These are phyloP conservation scores for Telenomus remus DNA, from an alignment of 1,140 invertebrate genomes.

Conservation along the genomic window DNA sequence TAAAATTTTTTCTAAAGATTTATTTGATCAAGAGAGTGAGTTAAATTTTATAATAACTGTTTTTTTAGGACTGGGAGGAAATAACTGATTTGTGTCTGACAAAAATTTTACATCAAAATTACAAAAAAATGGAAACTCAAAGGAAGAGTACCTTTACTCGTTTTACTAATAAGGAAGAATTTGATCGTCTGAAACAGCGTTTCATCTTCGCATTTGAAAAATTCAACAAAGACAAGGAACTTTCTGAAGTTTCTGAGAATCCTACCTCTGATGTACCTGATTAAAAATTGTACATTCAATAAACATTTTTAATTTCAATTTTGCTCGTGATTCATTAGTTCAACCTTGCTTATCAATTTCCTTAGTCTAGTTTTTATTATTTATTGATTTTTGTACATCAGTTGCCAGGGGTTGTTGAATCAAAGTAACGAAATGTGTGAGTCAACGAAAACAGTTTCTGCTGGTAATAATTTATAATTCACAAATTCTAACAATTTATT, in stretches of 20 bases:
- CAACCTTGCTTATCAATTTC: no score
- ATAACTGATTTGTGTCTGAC: slow-evolving; percentile 28
- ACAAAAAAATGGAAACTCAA: slow-evolving; percentile 25
- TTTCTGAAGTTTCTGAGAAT: slow-evolving; percentile 29
- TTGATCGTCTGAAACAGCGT: slow-evolving; percentile 30
- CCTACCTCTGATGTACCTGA: not conserved
- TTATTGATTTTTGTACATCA: no score
- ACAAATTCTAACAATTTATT: no score
- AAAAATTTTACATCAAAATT: slow-evolving; percentile 32
- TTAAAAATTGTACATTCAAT: not conserved
- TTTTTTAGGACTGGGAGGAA: slow-evolving; percentile 37
- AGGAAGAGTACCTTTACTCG: slow-evolving; percentile 11
- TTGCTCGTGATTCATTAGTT: no score
- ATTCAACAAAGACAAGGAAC: slow-evolving; percentile 33
- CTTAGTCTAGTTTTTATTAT: no score
- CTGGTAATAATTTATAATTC: no score
- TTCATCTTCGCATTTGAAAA: slow-evolving; percentile 35
- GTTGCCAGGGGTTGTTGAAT: no score
- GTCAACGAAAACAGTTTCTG: no score
- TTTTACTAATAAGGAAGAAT: slow-evolving; percentile 25
- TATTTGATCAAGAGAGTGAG: no score
- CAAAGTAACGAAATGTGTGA: no score
- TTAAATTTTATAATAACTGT: not conserved
- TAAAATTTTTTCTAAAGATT: slow-evolving; percentile 1
- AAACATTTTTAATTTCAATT: no score